phyloP scores from a whole-genome alignment of 1,140 invertebrate species.

The Papilio helenus region DNA sequence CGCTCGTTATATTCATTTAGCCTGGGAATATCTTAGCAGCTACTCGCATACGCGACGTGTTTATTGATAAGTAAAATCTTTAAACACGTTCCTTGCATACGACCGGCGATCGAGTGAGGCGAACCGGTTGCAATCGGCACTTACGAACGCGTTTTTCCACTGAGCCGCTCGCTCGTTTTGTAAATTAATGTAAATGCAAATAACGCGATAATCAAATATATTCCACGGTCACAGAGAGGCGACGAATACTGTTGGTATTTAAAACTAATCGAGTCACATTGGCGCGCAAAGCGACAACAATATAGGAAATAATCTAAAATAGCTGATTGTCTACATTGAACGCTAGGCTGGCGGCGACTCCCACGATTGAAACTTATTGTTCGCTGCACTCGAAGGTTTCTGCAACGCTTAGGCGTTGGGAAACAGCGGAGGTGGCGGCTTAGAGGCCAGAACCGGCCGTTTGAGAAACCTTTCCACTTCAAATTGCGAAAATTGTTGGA shows the following conservation, averaged over 20 bases:
- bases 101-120: conserved; percentile 50
- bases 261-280: conserved; percentile 3
- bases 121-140: conserved; percentile 51
- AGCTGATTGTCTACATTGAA: conserved; percentile 64
- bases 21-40: conserved; percentile 4
- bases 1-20: conserved; percentile 10
- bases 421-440: conserved; percentile 63
- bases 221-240: conserved; percentile 52
- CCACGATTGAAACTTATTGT: conserved; percentile 75
- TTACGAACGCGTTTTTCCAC: conserved; percentile 54
- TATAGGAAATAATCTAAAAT: conserved; percentile 69
- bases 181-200: conserved; percentile 54
- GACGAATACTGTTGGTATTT: conserved; percentile 46
- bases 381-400: conserved; percentile 76
- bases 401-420: conserved; percentile 74
- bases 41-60: conserved; percentile 17
- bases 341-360: conserved; percentile 60
- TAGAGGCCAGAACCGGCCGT: conserved; percentile 72
- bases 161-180: conserved; percentile 53
- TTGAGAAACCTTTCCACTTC: conserved; percentile 74
- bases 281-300: conserved; percentile 43
- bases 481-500: conserved; percentile 77
- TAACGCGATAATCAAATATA: conserved; percentile 46
- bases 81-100: conserved; percentile 44
- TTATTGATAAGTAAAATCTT: conserved; percentile 44